phyloP scores from a whole-genome alignment of 2,797 vertebrate species.

The Anguilla megastoma region DNA sequence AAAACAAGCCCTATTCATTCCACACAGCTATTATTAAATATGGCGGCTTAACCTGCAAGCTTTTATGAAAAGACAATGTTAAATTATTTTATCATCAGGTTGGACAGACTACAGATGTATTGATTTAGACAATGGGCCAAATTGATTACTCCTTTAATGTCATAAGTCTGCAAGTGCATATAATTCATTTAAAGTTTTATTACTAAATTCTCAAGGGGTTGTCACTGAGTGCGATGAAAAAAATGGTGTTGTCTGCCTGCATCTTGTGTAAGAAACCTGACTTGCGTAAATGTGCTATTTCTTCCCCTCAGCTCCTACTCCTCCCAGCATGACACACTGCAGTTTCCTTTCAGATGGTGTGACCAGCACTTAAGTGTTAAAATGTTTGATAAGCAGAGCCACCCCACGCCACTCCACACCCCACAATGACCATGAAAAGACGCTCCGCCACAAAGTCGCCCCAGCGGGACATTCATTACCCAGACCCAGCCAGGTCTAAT shows the following conservation, averaged over 20 bases:
- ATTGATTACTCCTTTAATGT: neutral
- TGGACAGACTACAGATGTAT: neutral
- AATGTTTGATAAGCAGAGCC: constrained; percentile 71
- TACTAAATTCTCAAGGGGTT: neutral
- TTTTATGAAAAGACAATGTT: neutral
- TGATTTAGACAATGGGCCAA: neutral
- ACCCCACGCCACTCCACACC: constrained; percentile 67
- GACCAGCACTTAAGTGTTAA: constrained; percentile 62
- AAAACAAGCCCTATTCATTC: neutral
- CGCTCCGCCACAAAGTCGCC: neutral
- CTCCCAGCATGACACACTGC: constrained; percentile 24
- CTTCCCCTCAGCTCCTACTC: neutral
- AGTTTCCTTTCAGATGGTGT: constrained; percentile 52
- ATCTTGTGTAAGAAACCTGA: neutral
- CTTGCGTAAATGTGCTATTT: neutral
- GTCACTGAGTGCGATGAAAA: neutral
- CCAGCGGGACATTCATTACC: neutral
- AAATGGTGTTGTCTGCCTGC: neutral
- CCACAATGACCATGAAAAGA: constrained; percentile 50
- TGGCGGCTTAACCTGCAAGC: neutral
- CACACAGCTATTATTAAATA: neutral
- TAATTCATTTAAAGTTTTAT: neutral
- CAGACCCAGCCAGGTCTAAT: neutral
- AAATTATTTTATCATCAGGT: neutral
- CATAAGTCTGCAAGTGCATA: neutral